Evolutionary conservation across 92 coral and sea anemone genomes (phyloP), one percentile per base, ranked within the genome.

Genomic region (Metridium senile): DNA sequence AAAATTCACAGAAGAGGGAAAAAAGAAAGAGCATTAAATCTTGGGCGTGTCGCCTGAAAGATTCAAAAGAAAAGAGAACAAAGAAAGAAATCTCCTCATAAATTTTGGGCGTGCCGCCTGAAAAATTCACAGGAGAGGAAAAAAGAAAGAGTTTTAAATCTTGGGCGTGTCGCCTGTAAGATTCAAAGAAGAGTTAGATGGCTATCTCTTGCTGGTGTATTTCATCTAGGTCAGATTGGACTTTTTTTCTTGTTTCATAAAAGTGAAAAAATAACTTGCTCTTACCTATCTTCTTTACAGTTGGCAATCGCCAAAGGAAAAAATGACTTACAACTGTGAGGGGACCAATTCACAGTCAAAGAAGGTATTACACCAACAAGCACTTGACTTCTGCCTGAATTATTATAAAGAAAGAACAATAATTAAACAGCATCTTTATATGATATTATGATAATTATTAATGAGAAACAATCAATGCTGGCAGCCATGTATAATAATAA

Each of bases 261-360:
- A n/a, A n/a, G n/a, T n/a, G 13, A 13, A 13, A 13, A 4, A 39
- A 39, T 4, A 39, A 6, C 6, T 13, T 4, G 13, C 6, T 9
- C 52, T 29, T 0, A 80, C 84, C 84, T 80, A 78, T 80, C 51
- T 71, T 70, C 84, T 39, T 70, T 70, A 33, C 84, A 79, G 47
- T 79, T 79, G 13, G 84, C 84, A 57, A 79, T 58, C 47, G 79
- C 85, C 59, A 71, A 72, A 49, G 84, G 84, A 45, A 33, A 80
- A 29, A 71, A 66, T 0, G 84, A 80, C 45, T 80, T 72, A 57
- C 85, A 80, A 32, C 85, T 80, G 43, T 80, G 85, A 47, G 30
- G 30, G 1, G 85, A 80, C 58, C 68, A 68, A 43, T 68, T 35
- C 54, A 68, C 73, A 0, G 73, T 68, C 10, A 18, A 2, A 33